These are phyloP conservation scores for Myotis brandtii DNA, from an alignment of 2,113 vertebrate species.

Conservation along the genomic window DNA sequence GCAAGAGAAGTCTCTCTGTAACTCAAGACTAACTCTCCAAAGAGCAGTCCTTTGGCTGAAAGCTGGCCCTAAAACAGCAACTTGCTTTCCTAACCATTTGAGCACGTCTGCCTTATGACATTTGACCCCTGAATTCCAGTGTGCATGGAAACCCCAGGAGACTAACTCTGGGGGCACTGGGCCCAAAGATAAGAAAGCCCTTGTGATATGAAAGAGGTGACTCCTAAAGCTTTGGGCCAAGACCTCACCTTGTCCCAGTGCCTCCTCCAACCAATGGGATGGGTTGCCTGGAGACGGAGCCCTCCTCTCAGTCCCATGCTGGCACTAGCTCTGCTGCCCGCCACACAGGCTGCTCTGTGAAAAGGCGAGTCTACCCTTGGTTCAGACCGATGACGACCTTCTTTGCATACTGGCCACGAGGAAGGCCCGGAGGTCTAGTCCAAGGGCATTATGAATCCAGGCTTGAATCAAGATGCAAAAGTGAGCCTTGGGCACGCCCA, in stretches of 20 bases:
- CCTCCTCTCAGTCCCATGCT: accelerated
- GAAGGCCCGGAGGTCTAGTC: background rate
- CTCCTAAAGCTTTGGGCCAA: background rate
- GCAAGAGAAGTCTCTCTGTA: background rate
- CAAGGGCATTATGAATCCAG: accelerated
- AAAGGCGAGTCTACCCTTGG: accelerated
- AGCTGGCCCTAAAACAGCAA: background rate
- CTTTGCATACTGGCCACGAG: background rate
- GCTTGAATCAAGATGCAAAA: background rate
- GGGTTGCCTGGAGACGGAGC: accelerated
- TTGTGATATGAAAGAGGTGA: no score
- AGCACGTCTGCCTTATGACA: background rate
- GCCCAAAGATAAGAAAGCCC: background rate
- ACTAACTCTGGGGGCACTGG: background rate
- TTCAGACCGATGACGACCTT: accelerated
- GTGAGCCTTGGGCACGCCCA: background rate
- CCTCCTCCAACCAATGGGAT: background rate
- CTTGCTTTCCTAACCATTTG: background rate
- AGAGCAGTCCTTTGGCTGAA: background rate
- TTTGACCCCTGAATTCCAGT: background rate
- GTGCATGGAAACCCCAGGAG: background rate
- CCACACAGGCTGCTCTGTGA: background rate
- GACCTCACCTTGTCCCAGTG: accelerated
- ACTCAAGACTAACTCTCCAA: background rate
- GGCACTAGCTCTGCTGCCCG: accelerated